Percentiles rank a stretch among this genome's conserved stretches.
phyloP scores from a whole-genome alignment of 2,113 vertebrate genomes.

The Callipepla squamata region DNA sequence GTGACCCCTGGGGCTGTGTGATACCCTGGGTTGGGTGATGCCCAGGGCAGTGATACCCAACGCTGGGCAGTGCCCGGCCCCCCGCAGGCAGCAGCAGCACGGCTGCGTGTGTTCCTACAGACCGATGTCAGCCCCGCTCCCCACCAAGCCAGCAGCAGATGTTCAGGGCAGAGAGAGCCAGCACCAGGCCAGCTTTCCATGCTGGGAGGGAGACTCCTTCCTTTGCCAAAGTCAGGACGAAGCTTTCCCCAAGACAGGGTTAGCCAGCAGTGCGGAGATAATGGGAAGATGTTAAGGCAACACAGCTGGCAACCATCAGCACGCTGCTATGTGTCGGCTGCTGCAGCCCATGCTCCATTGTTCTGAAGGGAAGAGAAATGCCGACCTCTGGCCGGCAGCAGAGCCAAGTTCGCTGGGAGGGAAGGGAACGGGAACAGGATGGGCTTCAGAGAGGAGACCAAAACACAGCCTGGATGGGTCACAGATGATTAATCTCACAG shows the following conservation, averaged over 20 bases:
- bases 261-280: conserved; percentile 53
- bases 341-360: neutral
- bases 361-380: neutral
- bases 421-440: neutral
- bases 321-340: neutral
- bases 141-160: conserved; percentile 20
- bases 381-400: neutral
- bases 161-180: conserved; percentile 46
- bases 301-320: conserved; percentile 71
- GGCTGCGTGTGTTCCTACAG: conserved; percentile 30
- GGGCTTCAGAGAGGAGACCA: neutral
- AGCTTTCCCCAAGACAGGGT: conserved; percentile 21
- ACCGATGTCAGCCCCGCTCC: neutral
- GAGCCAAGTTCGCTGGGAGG: neutral
- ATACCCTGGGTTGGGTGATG: neutral
- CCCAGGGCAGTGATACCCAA: neutral
- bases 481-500: conserved; percentile 4
- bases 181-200: conserved; percentile 39
- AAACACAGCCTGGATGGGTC: neutral
- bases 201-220: conserved; percentile 58
- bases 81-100: neutral
- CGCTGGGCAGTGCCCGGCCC: neutral
- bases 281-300: conserved; percentile 66
- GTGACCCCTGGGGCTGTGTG: neutral
- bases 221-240: conserved; percentile 43